Evolutionary conservation across 2,888 invertebrate species (phyloP).

Genomic region (Dugesia japonica): DNA sequence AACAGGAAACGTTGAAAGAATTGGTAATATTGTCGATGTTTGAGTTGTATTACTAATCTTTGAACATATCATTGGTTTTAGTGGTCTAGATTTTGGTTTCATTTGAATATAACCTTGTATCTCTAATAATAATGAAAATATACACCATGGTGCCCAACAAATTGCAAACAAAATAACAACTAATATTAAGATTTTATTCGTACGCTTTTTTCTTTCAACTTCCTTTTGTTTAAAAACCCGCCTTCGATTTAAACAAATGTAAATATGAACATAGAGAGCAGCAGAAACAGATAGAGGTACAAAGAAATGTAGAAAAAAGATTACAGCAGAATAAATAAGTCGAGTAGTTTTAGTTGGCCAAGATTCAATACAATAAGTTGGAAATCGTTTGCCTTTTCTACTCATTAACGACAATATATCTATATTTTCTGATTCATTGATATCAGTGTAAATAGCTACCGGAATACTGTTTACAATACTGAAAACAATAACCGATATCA

Average conservation of each 20-base stretch:
- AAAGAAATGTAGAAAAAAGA: constrained; percentile 32
- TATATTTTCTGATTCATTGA: background rate
- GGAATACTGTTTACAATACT: constrained; percentile 32
- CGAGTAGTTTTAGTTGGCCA: constrained; percentile 30
- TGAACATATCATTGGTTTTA: background rate
- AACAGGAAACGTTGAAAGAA: background rate
- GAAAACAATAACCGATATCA: constrained; percentile 24
- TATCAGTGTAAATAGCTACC: constrained; percentile 26
- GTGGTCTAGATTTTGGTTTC: background rate
- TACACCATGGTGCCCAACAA: constrained; percentile 34
- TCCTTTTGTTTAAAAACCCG: constrained; percentile 32
- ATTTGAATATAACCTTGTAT: constrained; percentile 22
- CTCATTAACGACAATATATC: background rate
- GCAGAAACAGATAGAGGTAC: constrained; percentile 29
- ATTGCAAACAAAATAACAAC: constrained; percentile 33
- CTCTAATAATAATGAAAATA: constrained; percentile 31
- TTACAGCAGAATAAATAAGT: constrained; percentile 27
- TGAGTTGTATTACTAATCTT: background rate
- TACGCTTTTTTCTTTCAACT: constrained; percentile 29
- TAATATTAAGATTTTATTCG: constrained; percentile 32
- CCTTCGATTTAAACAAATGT: constrained; percentile 28
- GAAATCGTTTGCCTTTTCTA: constrained; percentile 13
- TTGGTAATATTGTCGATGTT: background rate
- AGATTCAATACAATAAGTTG: constrained; percentile 30
- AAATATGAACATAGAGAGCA: constrained; percentile 34